These are phyloP conservation scores for Cardinalis cardinalis DNA, from an alignment of 2,113 vertebrate genomes.

Conservation along the genomic window DNA sequence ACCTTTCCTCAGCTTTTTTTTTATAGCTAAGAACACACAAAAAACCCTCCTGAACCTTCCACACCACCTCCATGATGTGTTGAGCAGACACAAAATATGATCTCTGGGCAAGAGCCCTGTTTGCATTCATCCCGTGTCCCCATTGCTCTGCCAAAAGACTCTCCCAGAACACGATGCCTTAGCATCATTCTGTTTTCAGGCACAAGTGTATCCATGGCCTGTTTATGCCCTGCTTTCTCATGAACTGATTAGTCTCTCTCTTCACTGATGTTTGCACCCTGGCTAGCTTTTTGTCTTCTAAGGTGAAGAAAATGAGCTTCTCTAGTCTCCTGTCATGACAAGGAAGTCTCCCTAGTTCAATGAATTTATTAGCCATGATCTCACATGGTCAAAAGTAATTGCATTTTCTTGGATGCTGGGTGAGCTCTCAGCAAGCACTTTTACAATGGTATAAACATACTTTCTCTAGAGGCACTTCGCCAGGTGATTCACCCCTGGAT, in stretches of 20 bases:
- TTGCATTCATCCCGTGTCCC: accelerated
- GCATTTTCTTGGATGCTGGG: neutral
- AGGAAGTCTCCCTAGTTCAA: neutral
- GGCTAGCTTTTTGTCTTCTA: neutral
- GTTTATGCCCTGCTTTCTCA: neutral
- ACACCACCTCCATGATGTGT: accelerated
- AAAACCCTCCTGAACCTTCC: neutral
- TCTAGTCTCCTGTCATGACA: neutral
- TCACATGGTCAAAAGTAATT: neutral
- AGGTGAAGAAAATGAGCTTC: neutral
- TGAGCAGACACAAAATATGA: neutral
- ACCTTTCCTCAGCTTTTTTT: neutral
- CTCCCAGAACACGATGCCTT: neutral
- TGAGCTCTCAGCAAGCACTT: neutral
- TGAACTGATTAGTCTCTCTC: neutral
- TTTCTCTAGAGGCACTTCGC: neutral
- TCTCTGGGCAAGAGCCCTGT: neutral
- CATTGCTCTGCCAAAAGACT: neutral
- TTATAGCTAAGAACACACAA: neutral
- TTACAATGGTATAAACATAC: neutral
- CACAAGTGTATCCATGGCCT: neutral
- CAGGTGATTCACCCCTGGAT: neutral
- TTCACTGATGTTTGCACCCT: neutral
- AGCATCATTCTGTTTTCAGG: neutral
- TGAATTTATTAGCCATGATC: neutral